Evolutionary conservation across 1,140 invertebrate species (phyloP).

Genomic region (Hyposmocoma kahamanoa): DNA sequence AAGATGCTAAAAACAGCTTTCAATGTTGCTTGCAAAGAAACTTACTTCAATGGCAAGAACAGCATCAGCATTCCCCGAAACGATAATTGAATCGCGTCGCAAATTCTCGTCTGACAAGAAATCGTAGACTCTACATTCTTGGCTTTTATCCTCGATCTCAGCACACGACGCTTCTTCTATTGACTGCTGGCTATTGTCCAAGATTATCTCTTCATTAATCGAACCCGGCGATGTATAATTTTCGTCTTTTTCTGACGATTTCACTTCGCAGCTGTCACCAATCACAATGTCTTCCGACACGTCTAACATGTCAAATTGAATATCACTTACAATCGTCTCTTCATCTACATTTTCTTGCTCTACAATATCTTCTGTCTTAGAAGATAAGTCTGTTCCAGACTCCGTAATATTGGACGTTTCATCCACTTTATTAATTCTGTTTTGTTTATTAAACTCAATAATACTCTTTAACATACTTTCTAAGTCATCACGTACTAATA

Average conservation of each 20-base stretch:
- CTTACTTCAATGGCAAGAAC: conserved; percentile 60
- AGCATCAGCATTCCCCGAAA: conserved; percentile 54
- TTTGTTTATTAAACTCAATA: too few relatives aligned
- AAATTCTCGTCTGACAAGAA: conserved; percentile 57
- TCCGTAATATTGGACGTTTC: too few relatives aligned
- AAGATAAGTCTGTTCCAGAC: too few relatives aligned
- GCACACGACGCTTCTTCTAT: conserved; percentile 26
- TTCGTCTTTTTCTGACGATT: conserved; percentile 32
- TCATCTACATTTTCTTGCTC: conserved; percentile 18
- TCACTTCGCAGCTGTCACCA: conserved; percentile 46
- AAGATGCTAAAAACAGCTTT: too few relatives aligned
- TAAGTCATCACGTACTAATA: conserved; percentile 38
- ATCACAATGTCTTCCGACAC: conserved; percentile 65
- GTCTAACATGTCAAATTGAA: conserved; percentile 63
- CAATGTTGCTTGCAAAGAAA: too few relatives aligned
- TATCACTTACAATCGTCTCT: conserved; percentile 32
- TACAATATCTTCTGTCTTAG: too few relatives aligned
- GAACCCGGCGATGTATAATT: conserved; percentile 18
- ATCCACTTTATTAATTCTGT: too few relatives aligned
- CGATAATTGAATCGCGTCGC: conserved; percentile 37
- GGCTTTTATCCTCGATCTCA: conserved; percentile 12
- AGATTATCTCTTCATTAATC: conserved; percentile 54
- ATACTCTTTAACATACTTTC: too few relatives aligned
- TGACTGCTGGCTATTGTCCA: conserved; percentile 58
- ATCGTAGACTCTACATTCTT: conserved; percentile 56